Evolutionary conservation across 2,797 vertebrate genomes (phyloP).

Genomic region (Crocidura indochinensis): DNA sequence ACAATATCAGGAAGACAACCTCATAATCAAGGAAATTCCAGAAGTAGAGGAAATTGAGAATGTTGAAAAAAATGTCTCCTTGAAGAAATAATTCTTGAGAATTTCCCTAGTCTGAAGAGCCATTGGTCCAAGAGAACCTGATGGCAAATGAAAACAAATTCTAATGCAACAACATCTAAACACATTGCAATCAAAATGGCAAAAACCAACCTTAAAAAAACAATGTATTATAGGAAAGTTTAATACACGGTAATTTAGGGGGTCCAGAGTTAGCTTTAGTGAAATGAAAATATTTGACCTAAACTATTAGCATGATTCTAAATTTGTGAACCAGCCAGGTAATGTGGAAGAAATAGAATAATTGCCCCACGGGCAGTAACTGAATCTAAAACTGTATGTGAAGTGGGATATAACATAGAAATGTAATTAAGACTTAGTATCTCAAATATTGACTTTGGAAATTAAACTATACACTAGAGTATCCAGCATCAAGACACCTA

Average conservation of each 20-base stretch:
- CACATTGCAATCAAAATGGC: too few relatives aligned
- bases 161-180: too few relatives aligned
- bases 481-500: background rate
- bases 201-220: background rate
- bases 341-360: background rate
- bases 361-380: background rate
- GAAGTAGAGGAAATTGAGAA: too few relatives aligned
- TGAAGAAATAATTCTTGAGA: too few relatives aligned
- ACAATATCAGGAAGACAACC: too few relatives aligned
- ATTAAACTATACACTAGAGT: background rate
- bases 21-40: too few relatives aligned
- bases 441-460: background rate
- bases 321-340: background rate
- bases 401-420: background rate
- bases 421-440: too few relatives aligned
- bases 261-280: constrained; percentile 36
- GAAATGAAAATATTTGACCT: constrained; percentile 10
- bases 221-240: constrained; percentile 4
- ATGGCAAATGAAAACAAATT: too few relatives aligned
- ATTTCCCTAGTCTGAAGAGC: too few relatives aligned
- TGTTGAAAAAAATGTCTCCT: too few relatives aligned
- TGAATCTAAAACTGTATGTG: background rate
- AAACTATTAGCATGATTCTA: background rate
- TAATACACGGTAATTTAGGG: background rate
- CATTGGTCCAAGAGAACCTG: too few relatives aligned